Evolutionary conservation across 2,888 invertebrate species (phyloP), one percentile per base, ranked within the genome.

Genomic region (Campoplex nolae): DNA sequence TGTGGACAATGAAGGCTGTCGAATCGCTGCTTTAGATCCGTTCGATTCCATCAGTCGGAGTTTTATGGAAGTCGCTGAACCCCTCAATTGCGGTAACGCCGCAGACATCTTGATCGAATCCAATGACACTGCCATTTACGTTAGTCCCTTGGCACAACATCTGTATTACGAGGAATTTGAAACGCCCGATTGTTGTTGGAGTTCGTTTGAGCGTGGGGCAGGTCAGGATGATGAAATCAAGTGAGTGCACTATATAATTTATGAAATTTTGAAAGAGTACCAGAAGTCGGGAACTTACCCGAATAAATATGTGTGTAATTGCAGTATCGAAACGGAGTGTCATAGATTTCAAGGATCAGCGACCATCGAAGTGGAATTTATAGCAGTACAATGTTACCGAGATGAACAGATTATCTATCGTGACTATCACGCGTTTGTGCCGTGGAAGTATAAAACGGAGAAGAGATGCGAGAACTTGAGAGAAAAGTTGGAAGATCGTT

Each of bases 371-470:
- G 95, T 96, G 84, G 97, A 98, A 94, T 98, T 97, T 92, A 95
- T 97, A 13, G 95, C 95, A 93, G 96, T 97, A 3, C 95, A 95
- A 35, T 98, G 98, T 93, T 94, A 92, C 23, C 94, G 95, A 85
- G 91, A 95, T 81, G 94, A 94, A 2, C 92, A 76, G 9, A 74
- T 92, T 75, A 94, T 97, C 73, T 97, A 97, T 91, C 95, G 95
- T 89, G 97, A 97, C 90, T 97, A 96, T 91, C 97, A 97, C 92
- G 94, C 96, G 42, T 97, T 97, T 91, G 95, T 97, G 16, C 96
- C 95, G 35, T 93, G 95, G 89, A 95, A 95, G 90, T 85, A 90
- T 1, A 71, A 86, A 16, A 91, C 91, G 9, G 94, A 94, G 77
- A 86, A 91, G 9, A 88, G 92, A 78, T 93, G 92, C 75, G 84